Base-by-base conservation (phyloP, 2,113 vertebrate genomes). In the Channa argus region DNA sequence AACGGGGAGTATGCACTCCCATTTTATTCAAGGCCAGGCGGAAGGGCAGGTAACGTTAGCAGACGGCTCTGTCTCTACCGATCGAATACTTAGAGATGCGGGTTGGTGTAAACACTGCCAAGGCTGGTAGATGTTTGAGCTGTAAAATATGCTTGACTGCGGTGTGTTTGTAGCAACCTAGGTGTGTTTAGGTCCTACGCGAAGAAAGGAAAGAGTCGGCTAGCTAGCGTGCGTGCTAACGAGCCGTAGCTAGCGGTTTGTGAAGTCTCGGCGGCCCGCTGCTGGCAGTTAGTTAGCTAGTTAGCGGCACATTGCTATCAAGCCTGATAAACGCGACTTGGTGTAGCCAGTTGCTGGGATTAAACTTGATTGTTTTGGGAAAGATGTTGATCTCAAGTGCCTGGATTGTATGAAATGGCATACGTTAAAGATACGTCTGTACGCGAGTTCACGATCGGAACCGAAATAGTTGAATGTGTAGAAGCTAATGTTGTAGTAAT, bases 1-100 rank as follows among this genome's bases (percentile, higher is more conserved):
- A 72, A 79, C 71, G 64, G 68, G 24, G 82, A 88, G 83, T 60
- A 84, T 76, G 87, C 84, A 84, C 89, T 92, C 92, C 90, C 90
- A 86, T 88, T 89, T 91, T 86, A 90, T 86, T 86, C 84, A 90
- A 93, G 91, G 92, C 92, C 92, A 75, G 89, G 85, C 90, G 90
- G 91, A 92, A 92, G 91, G 90, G 90, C 89, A 92, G 92, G 86
- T 92, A 92, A 77, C 78, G 86, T 71, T 88, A 88, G 87, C 88
- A 46, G 13, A 37, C 39, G 14, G 71, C 14, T 72, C 60, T 5
- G 34, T 43, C 63, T 67, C 79, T 63, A 34, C 39, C 15, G 45
- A 33, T 61, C 63, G 36, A 80, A 71, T 66, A 15, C 58, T 8
- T 8, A 51, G 33, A 5, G 15, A 10, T 24, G 44, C 10, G 71